Percentiles rank a stretch among this genome's conserved stretches.
Conservation (phyloP, 2,797 vertebrate species). For the Tokudaia tokunoshimensis region DNA sequence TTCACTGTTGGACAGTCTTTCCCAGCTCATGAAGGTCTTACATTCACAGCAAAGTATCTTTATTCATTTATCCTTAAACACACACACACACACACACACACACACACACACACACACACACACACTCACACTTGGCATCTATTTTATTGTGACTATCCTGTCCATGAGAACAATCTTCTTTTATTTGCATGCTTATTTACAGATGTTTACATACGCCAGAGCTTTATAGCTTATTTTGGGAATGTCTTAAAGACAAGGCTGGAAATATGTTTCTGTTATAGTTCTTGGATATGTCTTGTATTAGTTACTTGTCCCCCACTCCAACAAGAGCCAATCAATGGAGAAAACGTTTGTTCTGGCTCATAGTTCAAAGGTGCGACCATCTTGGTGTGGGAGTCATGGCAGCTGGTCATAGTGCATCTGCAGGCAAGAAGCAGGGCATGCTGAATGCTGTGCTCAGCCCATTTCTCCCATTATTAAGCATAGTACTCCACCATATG, state of each 20-base stretch:
- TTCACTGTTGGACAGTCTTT: conserved; percentile 12
- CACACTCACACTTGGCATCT: neutral
- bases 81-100: neutral
- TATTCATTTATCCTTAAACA: conserved; percentile 21
- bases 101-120: neutral
- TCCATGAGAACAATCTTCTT: neutral
- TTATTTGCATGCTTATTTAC: neutral
- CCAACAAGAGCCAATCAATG: neutral
- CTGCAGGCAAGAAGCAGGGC: neutral
- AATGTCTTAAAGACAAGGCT: neutral
- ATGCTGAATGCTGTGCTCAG: neutral
- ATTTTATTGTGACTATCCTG: neutral
- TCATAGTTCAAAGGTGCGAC: neutral
- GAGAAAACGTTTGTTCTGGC: neutral
- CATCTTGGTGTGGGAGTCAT: neutral
- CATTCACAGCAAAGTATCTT: conserved; percentile 29
- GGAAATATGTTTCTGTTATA: neutral
- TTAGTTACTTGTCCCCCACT: neutral
- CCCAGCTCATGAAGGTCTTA: neutral
- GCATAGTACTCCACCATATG: neutral
- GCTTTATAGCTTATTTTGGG: neutral
- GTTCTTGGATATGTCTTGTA: neutral
- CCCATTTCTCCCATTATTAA: neutral
- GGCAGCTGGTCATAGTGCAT: neutral
- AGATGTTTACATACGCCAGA: neutral